Evolutionary conservation across 2,888 invertebrate species (phyloP).

Genomic region (Drosophila multiciliata): DNA sequence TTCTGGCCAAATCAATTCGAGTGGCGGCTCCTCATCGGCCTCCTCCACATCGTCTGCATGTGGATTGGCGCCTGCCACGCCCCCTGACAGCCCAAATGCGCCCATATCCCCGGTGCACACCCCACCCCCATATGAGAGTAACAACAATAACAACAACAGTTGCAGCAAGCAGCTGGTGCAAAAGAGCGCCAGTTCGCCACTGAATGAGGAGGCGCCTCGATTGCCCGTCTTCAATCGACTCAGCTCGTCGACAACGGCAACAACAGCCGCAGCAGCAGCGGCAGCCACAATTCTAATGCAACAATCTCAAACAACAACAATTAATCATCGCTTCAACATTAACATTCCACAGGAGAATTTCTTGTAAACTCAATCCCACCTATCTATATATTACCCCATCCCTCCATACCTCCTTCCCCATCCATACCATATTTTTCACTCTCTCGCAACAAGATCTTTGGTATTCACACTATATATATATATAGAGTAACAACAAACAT

Average conservation of each 20-base stretch:
- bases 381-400: too few species aligned
- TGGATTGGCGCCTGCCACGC: constrained; percentile 74
- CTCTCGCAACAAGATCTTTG: constrained; percentile 9
- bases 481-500: too few species aligned
- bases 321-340: constrained; percentile 23
- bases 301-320: constrained; percentile 27
- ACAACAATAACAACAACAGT: constrained; percentile 29
- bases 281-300: constrained; percentile 23
- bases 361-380: constrained; percentile 6
- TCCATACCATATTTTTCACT: neutral
- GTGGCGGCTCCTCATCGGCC: constrained; percentile 40
- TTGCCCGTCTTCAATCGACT: constrained; percentile 93
- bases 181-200: constrained; percentile 78
- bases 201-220: constrained; percentile 85
- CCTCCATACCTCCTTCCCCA: neutral
- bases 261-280: neutral
- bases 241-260: constrained; percentile 85
- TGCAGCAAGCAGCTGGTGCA: constrained; percentile 72
- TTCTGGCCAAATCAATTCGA: neutral
- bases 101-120: constrained; percentile 84
- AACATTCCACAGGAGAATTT: constrained; percentile 29
- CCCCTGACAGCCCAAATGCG: constrained; percentile 84
- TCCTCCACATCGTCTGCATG: constrained; percentile 65
- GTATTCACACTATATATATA: constrained; percentile 3
- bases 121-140: constrained; percentile 77